Percentiles rank a stretch among this genome's conserved stretches.
Evolutionary conservation across 2,797 vertebrate genomes (phyloP).

Genomic region (Danio jaintianensis): DNA sequence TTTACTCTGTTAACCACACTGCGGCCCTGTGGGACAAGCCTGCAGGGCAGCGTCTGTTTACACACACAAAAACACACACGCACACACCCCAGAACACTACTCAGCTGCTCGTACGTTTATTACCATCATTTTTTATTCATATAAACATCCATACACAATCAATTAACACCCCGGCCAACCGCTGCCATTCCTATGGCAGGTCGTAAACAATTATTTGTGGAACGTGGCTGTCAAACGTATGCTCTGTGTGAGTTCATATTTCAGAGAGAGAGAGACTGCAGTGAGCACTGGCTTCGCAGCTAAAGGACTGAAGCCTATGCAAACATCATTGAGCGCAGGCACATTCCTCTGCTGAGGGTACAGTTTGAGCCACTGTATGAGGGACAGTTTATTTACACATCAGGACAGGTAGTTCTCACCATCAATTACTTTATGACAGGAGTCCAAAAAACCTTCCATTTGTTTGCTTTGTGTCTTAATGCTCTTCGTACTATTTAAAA

Average conservation of each 20-base stretch:
- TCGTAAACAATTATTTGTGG: constrained; percentile 51
- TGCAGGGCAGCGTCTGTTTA: constrained; percentile 54
- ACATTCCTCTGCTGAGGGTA: constrained; percentile 24
- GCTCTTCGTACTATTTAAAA: background rate
- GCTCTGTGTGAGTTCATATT: constrained; percentile 46
- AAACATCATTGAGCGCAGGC: constrained; percentile 42
- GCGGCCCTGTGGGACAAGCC: constrained; percentile 72
- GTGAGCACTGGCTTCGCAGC: constrained; percentile 13
- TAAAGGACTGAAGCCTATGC: constrained; percentile 30
- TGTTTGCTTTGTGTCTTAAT: background rate
- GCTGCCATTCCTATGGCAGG: background rate
- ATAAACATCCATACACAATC: constrained; percentile 47
- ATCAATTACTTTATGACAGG: constrained; percentile 31
- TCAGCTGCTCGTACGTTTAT: constrained; percentile 41
- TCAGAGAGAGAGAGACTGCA: constrained; percentile 15
- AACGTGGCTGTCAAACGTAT: constrained; percentile 27
- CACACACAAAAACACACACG: constrained; percentile 51
- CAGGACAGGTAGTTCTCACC: constrained; percentile 32
- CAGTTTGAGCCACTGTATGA: constrained; percentile 43
- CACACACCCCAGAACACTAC: constrained; percentile 36
- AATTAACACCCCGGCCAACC: constrained; percentile 58
- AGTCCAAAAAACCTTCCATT: constrained; percentile 14
- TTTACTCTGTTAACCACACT: constrained; percentile 79
- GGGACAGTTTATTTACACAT: constrained; percentile 39
- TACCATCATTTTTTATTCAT: constrained; percentile 37